Conservation (phyloP, 2,113 vertebrate species). For the Bombycilla garrulus region DNA sequence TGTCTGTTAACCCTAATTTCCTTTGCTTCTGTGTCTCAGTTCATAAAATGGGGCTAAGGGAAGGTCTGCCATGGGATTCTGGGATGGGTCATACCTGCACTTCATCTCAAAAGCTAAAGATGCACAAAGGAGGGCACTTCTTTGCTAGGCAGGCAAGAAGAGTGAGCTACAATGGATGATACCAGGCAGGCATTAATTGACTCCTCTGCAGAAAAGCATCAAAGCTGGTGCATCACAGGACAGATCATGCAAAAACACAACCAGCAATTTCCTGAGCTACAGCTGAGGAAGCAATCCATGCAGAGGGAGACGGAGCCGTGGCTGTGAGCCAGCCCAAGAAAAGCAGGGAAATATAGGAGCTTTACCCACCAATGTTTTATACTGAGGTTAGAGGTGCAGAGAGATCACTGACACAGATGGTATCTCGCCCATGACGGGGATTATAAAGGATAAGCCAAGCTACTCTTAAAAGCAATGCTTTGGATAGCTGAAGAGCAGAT, state of each 20-base stretch:
- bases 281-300: neutral
- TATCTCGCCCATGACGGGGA: neutral
- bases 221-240: neutral
- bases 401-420: neutral
- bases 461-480: neutral
- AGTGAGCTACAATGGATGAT: neutral
- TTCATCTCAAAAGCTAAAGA: neutral
- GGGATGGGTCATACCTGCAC: neutral
- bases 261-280: neutral
- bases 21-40: neutral
- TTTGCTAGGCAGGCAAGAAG: neutral
- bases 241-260: neutral
- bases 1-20: neutral
- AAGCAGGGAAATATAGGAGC: neutral
- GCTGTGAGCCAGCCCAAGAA: neutral
- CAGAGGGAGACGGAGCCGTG: accelerated
- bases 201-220: neutral
- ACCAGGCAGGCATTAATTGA: neutral
- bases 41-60: neutral
- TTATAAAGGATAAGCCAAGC: neutral
- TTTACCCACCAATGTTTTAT: neutral
- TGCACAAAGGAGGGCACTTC: neutral
- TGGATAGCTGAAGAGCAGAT: neutral
- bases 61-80: neutral
- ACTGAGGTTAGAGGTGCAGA: neutral